These are phyloP conservation scores for Acromyrmex charruanus DNA, from an alignment of 1,140 invertebrate species.

Conservation along the genomic window DNA sequence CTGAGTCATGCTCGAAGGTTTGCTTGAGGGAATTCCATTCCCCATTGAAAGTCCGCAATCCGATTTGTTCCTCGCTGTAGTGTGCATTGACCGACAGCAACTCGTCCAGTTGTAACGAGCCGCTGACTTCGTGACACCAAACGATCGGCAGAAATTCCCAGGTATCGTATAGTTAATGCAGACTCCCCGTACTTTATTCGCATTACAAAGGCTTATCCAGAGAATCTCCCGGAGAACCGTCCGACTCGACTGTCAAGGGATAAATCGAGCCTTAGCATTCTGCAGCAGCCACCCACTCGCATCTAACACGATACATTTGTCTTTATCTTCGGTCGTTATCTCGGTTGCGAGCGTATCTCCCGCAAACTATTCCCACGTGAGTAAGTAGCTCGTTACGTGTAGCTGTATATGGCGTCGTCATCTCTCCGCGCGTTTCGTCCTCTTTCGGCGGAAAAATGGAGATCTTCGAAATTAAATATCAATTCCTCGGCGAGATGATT, in stretches of 20 bases:
- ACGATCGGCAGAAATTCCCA: slow-evolving; percentile 30
- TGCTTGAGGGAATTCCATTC: slow-evolving; percentile 34
- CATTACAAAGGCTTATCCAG: slow-evolving; percentile 25
- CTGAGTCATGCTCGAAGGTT: neutral
- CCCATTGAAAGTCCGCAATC: slow-evolving; percentile 43
- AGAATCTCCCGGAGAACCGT: slow-evolving; percentile 11
- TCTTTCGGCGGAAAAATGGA: neutral
- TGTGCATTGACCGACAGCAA: neutral
- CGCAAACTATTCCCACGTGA: slow-evolving; percentile 63
- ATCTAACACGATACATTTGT: slow-evolving; percentile 61
- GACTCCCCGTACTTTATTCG: slow-evolving; percentile 21
- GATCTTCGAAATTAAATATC: slow-evolving; percentile 7
- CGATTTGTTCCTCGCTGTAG: slow-evolving; percentile 37
- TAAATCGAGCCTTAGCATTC: slow-evolving; percentile 60
- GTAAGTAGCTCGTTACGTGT: slow-evolving; percentile 55
- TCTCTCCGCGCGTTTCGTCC: neutral
- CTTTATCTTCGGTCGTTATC: slow-evolving; percentile 64
- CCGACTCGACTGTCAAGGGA: slow-evolving; percentile 48
- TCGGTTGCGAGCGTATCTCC: slow-evolving; percentile 52
- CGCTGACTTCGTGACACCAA: neutral
- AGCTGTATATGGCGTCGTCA: slow-evolving; percentile 32
- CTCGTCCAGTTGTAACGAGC: neutral
- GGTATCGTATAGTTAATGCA: slow-evolving; percentile 46
- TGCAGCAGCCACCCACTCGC: slow-evolving; percentile 33
- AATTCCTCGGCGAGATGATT: neutral